Evolutionary conservation across 2,797 vertebrate species (phyloP).

Genomic region (Lepidocolaptes lacrymiger): DNA sequence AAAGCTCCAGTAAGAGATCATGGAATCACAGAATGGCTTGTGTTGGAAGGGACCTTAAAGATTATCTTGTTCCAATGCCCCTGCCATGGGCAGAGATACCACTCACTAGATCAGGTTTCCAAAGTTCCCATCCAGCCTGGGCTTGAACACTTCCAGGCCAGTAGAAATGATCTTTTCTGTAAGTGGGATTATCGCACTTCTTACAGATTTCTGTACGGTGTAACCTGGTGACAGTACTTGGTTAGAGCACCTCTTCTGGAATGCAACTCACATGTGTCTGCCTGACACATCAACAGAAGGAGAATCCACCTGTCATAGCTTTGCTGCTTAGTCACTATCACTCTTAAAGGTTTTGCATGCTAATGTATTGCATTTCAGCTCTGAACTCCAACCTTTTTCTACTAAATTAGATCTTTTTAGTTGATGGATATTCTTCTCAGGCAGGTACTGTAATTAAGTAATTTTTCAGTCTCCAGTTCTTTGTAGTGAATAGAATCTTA

Average conservation of each 20-base stretch:
- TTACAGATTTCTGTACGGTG: background rate
- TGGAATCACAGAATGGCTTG: background rate
- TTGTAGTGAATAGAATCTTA: background rate
- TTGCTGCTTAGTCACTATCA: background rate
- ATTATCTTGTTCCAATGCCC: background rate
- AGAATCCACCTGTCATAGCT: background rate
- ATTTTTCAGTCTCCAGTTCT: background rate
- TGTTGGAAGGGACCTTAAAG: background rate
- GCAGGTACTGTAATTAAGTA: background rate
- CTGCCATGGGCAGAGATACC: background rate
- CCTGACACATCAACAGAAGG: background rate
- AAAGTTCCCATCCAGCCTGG: background rate
- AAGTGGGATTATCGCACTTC: background rate
- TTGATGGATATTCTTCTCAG: background rate
- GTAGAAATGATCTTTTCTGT: background rate
- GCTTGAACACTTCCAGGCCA: background rate
- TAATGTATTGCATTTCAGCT: background rate
- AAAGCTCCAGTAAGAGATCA: background rate
- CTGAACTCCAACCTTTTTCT: background rate
- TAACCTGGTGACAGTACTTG: background rate
- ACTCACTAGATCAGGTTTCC: background rate
- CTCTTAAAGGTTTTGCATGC: background rate
- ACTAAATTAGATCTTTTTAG: background rate
- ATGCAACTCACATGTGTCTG: background rate
- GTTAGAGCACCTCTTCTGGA: background rate